Base-by-base conservation (phyloP, 2,888 invertebrate genomes). In the Eupithecia exiguata region DNA sequence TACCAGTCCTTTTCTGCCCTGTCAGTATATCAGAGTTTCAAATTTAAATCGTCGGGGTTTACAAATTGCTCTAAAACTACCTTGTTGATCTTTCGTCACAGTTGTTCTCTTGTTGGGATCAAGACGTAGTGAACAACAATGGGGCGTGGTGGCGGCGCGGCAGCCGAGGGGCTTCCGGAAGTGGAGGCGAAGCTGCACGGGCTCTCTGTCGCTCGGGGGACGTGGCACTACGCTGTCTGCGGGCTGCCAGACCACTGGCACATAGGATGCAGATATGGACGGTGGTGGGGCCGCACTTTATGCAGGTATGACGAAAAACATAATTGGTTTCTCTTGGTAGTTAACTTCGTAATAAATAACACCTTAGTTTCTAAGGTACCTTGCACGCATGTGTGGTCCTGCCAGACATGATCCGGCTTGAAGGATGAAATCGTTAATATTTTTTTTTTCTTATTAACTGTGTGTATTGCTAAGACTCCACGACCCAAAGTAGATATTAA, bases 211-310 rank as follows among this genome's bases (percentile, higher is more conserved):
- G 98, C 74, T 96, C 98, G 38, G 98, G 98, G 0, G 98, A 98
- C 88, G 97, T 98, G 0, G 97, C 98, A 81, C 92, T 99, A 78
- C 97, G 97, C 82, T 98, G 98, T 71, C 96, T 98, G 16, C 95
- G 97, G 74, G 98, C 98, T 68, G 97, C 98, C 0, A 90, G 99
- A 0, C 99, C 99, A 0, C 92, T 99, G 38, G 96, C 98, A 63
- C 99, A 99, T 87, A 96, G 98, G 70, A 97, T 99, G 96, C 97
- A 97, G 80, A 96, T 97, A 35, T 99, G 99, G 99, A 97, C 97
- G 16, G 97, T 98, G 0, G 97, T 98, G 0, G 98, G 98, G 0
- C 97, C 98, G 0, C 98, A 99, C 90, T 96, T 99, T 72, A 98
- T 99, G 96, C 98, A 99, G 96, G 97, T 97, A 10, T 16, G 12